A percentile compares a stretch with the other conserved stretches of the same genome.
phyloP scores from a whole-genome alignment of 2,888 invertebrate species.

The Macrosiphum euphorbiae region DNA sequence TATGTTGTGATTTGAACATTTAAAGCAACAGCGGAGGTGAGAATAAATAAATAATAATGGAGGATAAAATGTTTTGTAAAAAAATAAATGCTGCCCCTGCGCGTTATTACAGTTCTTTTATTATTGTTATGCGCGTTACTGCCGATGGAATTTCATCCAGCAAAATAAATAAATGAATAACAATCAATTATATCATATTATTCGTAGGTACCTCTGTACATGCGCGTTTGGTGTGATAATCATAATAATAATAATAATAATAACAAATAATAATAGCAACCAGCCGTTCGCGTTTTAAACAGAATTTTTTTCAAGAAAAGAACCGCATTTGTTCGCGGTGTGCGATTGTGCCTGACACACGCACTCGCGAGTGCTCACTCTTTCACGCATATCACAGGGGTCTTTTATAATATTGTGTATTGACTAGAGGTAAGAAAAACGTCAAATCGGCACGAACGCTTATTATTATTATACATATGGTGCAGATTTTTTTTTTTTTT shows the following conservation, averaged over 20 bases:
- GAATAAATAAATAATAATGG: slow-evolving; percentile 9
- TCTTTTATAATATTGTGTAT: slow-evolving; percentile 55
- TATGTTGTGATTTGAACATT: slow-evolving; percentile 29
- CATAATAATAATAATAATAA: slow-evolving; percentile 31
- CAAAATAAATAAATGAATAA: slow-evolving; percentile 20
- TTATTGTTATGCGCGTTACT: neutral
- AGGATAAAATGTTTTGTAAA: neutral
- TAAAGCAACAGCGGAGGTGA: neutral
- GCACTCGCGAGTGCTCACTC: neutral
- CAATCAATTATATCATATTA: slow-evolving; percentile 10
- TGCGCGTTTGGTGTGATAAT: neutral
- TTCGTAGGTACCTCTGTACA: neutral
- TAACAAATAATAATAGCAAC: slow-evolving; percentile 22
- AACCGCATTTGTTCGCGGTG: neutral
- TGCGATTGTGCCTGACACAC: neutral
- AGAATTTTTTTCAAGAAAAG: slow-evolving; percentile 31
- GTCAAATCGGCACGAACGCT: slow-evolving; percentile 56
- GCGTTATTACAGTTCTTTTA: slow-evolving; percentile 16
- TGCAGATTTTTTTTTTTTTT: slow-evolving; percentile 10
- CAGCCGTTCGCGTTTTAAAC: slow-evolving; percentile 24
- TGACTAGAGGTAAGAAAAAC: slow-evolving; percentile 47
- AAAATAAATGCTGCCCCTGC: neutral
- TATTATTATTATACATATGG: neutral
- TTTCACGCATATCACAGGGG: neutral
- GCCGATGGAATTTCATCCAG: slow-evolving; percentile 34